Evolutionary conservation across 2,888 invertebrate species (phyloP), one percentile per base, ranked within the genome.

Genomic region (Archips xylosteana): DNA sequence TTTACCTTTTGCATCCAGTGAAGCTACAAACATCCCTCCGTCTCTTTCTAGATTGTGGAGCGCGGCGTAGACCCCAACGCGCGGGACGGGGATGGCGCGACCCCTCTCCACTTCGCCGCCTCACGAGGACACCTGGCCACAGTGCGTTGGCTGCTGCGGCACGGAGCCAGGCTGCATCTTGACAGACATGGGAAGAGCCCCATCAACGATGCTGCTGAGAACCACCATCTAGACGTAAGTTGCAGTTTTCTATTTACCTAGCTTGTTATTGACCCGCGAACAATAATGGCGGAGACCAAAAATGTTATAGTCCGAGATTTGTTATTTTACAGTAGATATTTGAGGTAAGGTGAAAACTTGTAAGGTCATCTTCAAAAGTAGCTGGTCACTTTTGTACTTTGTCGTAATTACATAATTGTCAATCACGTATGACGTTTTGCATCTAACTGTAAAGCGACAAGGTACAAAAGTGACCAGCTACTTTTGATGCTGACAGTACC

Each of bases 111-210:
- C 91, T 98, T 98, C 89, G 98, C 98, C 4, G 97, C 98, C 2
- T 97, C 97, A 70, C 94, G 97, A 66, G 98, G 98, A 0, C 98
- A 98, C 85, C 92, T 97, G 59, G 95, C 96, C 73, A 97, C 98
- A 0, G 96, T 96, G 1, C 96, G 97, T 79, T 98, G 98, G 98
- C 92, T 98, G 78, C 94, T 98, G 61, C 95, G 96, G 78, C 97
- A 98, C 82, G 98, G 98, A 0, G 98, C 98, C 39, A 95, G 96
- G 78, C 94, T 98, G 34, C 96, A 97, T 15, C 92, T 97, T 76
- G 98, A 98, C 90, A 96, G 98, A 84, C 97, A 97, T 81, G 98
- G 98, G 74, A 98, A 98, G 90, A 98, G 97, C 84, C 98, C 98
- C 4, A 97, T 98, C 78, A 98, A 98, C 85, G 98, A 98, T 87